Base-by-base conservation (phyloP, 2,113 vertebrate species). In the Craseonycteris thonglongyai region DNA sequence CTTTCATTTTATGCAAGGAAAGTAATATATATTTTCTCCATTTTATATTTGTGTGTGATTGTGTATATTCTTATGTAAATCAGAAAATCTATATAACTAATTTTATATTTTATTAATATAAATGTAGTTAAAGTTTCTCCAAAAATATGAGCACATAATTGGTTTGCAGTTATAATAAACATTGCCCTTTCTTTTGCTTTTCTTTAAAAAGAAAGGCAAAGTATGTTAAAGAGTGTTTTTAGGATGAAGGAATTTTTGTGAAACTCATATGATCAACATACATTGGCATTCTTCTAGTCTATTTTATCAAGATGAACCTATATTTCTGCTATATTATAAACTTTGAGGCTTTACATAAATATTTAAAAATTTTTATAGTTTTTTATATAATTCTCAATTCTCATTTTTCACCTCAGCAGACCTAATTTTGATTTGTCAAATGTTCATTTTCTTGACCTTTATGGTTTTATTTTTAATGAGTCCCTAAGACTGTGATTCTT, bases 361-460 rank as follows among this genome's bases (percentile, higher is more conserved):
- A 87, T 87, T 87, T 91, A 96, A 88, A 95, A 47, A 81, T 84
- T 76, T 88, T 78, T 93, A 35, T 49, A 69, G n/a, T 90, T 96
- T 80, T 91, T 85, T n/a, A 47, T 12, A 78, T 91, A 92, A 63
- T 40, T 83, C 58, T 93, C 63, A 78, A 61, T 93, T 96, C 76
- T 95, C 83, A 95, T 82, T 49, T 90, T 61, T 97, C 83, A 92
- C 92, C 42, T 91, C 79, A 91, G 94, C 42, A 89, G 42, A 96
- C 82, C 42, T 93, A 86, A 96, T 93, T 96, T 92, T 91, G 51
- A 91, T 88, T 96, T 96, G 33, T 89, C 87, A 95, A 92, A 69
- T 96, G n/a, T 92, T 38, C 49, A 79, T 94, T 94, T 97, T 51
- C 80, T 92, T 91, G 79, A 81, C 54, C 54, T 94, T 88, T 90